phyloP scores from a whole-genome alignment of 2,888 invertebrate species.

The Drosophila glabriapex region DNA sequence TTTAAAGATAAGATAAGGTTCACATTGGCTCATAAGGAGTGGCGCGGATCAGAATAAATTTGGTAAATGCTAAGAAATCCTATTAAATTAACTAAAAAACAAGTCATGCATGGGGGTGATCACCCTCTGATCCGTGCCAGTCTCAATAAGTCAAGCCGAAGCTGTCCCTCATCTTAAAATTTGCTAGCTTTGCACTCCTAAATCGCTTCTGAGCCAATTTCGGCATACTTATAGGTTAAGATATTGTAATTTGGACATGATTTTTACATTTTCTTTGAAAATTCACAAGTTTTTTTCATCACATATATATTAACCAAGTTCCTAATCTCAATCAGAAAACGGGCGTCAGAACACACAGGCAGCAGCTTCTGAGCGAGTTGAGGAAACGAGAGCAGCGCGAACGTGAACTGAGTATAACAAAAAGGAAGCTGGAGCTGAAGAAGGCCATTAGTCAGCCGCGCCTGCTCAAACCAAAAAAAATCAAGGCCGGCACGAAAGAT shows the following conservation, averaged over 20 bases:
- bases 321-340: neutral
- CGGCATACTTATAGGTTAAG: neutral
- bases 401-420: constrained; percentile 90
- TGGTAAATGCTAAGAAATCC: neutral
- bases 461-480: constrained; percentile 88
- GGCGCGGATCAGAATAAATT: no score
- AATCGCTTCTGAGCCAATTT: neutral
- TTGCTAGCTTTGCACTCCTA: neutral
- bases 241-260: neutral
- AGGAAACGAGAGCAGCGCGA: constrained; percentile 92
- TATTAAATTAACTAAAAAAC: neutral
- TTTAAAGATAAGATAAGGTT: neutral
- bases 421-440: constrained; percentile 92
- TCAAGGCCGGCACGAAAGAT: constrained; percentile 88
- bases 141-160: neutral
- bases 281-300: neutral
- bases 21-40: no score
- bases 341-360: constrained; percentile 53
- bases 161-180: neutral
- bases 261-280: neutral
- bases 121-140: neutral
- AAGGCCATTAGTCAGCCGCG: constrained; percentile 89
- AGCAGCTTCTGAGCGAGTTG: constrained; percentile 90
- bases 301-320: neutral
- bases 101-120: neutral